Evolutionary conservation across 2,888 invertebrate species (phyloP).

Genomic region (Mellilla xanthometata): DNA sequence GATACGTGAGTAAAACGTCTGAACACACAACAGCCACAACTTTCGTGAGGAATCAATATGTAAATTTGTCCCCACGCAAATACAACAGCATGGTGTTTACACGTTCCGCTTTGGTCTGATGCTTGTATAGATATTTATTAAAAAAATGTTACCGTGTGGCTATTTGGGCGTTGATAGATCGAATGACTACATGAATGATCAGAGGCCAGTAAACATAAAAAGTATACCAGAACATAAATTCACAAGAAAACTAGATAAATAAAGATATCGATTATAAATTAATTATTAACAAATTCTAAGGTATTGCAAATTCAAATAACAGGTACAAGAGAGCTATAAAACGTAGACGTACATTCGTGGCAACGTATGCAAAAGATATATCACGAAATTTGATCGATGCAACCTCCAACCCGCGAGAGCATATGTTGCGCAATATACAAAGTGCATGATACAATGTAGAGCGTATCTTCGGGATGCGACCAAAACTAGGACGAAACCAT

Average conservation of each 20-base stretch:
- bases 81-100: slow-evolving; percentile 21
- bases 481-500: slow-evolving; percentile 14
- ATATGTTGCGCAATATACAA: slow-evolving; percentile 10
- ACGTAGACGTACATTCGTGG: not conserved
- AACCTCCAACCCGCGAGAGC: slow-evolving; percentile 4
- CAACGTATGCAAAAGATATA: not conserved
- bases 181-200: no score
- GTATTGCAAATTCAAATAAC: not conserved
- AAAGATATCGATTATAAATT: no score
- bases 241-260: no score
- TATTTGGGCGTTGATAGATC: no score
- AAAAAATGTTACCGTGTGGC: no score
- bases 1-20: slow-evolving; percentile 14
- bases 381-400: slow-evolving; percentile 6
- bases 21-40: slow-evolving; percentile 16
- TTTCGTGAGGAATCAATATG: slow-evolving; percentile 24
- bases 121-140: slow-evolving; percentile 2
- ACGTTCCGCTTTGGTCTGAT: slow-evolving; percentile 13
- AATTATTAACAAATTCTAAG: no score
- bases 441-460: slow-evolving; percentile 9
- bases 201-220: no score
- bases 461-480: slow-evolving; percentile 13
- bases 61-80: slow-evolving; percentile 21
- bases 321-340: no score
- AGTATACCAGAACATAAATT: no score